Evolutionary conservation across 2,888 invertebrate species (phyloP), one percentile per base, ranked within the genome.

Genomic region (Lasiommata megera): DNA sequence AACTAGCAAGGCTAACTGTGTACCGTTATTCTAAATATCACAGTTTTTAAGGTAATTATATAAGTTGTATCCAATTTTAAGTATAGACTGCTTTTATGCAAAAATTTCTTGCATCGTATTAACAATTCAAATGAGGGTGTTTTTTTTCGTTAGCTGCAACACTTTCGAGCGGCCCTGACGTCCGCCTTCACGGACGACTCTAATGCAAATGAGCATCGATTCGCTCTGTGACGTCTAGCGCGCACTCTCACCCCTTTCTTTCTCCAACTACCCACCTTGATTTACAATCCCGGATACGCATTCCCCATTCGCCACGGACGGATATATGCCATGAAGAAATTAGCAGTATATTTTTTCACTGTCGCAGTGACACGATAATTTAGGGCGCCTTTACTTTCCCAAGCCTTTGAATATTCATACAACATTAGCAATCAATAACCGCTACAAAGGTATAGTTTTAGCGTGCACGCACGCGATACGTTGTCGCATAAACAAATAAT

Each of bases 351-450:
- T 76, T 84, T 87, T 86, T 87, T 84, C 80, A 81, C 81, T 87
- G 87, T 88, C 88, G 88, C 80, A 84, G 76, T 88, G 89, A 88
- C 88, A 88, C 84, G 78, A 78, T 88, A 88, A 88, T 89, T 88
- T 86, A 87, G 87, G 87, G 85, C 88, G 82, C 84, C 81, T 83
- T 77, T 81, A 83, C 84, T 85, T 88, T 84, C 79, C 83, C 79
- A 87, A 88, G 80, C 72, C 73, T 82, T 77, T 90, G 90, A 90
- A 90, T 89, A 90, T 90, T 90, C 88, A 90, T 90, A 88, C 80
- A 82, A 79, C 82, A 84, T 83, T 84, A 83, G 87, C 84, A 88
- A 89, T 90, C 89, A 88, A 90, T 90, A 90, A 85, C 81, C 77
- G 77, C 78, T 77, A 84, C 85, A 84, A 82, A 85, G 84, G 85